Evolutionary conservation across 2,888 invertebrate genomes (phyloP).

Genomic region (Panopea generosa): DNA sequence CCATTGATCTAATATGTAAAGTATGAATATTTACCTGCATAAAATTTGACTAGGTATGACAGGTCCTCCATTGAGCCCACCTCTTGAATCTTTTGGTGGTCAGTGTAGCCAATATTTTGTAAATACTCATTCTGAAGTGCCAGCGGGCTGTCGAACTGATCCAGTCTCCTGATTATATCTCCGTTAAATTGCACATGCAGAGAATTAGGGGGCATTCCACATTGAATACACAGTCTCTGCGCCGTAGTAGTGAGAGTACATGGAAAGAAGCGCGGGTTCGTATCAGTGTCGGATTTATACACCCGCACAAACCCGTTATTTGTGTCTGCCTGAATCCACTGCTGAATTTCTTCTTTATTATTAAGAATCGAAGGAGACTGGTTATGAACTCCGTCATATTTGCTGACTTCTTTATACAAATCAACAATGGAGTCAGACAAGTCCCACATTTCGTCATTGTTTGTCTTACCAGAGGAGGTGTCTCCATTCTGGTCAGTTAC

Average conservation of each 20-base stretch:
- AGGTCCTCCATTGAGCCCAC: conserved; percentile 83
- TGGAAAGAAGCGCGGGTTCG: conserved; percentile 81
- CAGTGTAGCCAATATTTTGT: conserved; percentile 82
- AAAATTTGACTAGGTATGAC: conserved; percentile 84
- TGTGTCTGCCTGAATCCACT: conserved; percentile 81
- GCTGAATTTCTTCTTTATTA: conserved; percentile 65
- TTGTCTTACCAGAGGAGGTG: conserved; percentile 59
- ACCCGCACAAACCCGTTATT: conserved; percentile 84
- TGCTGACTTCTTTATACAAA: conserved; percentile 75
- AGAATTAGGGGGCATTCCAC: conserved; percentile 82
- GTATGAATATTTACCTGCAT: conserved; percentile 84
- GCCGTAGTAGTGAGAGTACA: conserved; percentile 83
- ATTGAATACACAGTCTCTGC: conserved; percentile 81
- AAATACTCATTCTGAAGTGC: conserved; percentile 85
- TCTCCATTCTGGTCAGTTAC: conserved; percentile 59
- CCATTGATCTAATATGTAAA: no score
- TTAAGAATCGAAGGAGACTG: conserved; percentile 23
- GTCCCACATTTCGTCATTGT: conserved; percentile 83
- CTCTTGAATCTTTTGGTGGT: conserved; percentile 82
- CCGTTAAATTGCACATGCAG: conserved; percentile 85
- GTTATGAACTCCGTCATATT: conserved; percentile 59
- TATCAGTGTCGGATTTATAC: conserved; percentile 78
- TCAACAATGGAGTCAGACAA: conserved; percentile 83
- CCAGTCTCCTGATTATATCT: conserved; percentile 83
- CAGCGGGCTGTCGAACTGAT: conserved; percentile 84